phyloP scores from a whole-genome alignment of 2,797 vertebrate species.

The Rhodeus uyekii region DNA sequence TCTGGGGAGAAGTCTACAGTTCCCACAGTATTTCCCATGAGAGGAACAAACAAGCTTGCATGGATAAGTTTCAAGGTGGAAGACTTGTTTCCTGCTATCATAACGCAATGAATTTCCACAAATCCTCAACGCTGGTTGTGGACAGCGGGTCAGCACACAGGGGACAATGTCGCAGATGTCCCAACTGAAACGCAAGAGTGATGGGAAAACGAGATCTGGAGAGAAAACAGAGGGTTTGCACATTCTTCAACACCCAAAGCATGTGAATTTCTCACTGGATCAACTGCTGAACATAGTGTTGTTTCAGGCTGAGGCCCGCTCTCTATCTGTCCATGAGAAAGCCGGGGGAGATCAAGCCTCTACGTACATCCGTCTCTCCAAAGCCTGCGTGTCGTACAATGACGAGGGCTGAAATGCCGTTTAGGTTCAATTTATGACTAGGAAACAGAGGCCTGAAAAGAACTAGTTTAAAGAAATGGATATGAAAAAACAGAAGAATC shows the following conservation, averaged over 20 bases:
- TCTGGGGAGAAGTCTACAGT: not conserved
- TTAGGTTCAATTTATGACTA: not conserved
- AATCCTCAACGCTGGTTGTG: not conserved
- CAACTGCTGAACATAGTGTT: slow-evolving; percentile 6
- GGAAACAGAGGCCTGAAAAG: not conserved
- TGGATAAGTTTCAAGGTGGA: not conserved
- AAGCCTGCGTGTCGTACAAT: not conserved
- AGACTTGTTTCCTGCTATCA: not conserved
- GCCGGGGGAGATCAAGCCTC: not conserved
- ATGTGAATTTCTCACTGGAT: not conserved
- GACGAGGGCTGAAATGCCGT: not conserved
- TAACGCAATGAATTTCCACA: slow-evolving; percentile 63
- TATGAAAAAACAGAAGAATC: not conserved
- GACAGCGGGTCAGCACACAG: not conserved
- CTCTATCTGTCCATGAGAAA: slow-evolving; percentile 29
- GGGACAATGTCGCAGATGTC: not conserved
- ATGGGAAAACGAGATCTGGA: not conserved
- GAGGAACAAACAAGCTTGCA: slow-evolving; percentile 1
- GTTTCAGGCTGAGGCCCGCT: slow-evolving; percentile 10
- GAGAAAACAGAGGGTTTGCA: not conserved
- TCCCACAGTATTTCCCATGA: slow-evolving; percentile 16
- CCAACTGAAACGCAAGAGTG: not conserved
- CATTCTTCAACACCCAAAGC: slow-evolving; percentile 17
- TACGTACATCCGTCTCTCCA: not conserved
- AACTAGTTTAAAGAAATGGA: not conserved